Conservation (phyloP, 2,797 vertebrate genomes). For the Phrynocephalus forsythii region DNA sequence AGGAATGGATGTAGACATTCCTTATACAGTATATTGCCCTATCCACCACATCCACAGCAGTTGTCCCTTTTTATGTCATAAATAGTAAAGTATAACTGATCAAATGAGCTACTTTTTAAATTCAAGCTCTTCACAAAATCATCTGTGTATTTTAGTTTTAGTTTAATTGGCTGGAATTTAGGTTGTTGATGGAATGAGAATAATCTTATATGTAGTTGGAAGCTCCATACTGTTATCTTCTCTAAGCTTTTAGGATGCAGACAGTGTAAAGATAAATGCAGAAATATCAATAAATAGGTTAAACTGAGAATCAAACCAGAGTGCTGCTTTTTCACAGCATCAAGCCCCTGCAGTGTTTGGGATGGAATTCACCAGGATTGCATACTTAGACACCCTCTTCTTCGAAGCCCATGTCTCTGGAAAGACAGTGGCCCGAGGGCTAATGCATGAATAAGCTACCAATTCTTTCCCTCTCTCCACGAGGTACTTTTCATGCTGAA, state of each 20-base stretch:
- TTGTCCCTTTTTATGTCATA: neutral
- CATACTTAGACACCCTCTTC: constrained; percentile 67
- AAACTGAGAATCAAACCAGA: constrained; percentile 9
- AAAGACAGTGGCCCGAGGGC: constrained; percentile 54
- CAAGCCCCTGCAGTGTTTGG: constrained; percentile 65
- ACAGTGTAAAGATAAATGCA: neutral
- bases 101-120: neutral
- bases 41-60: no score
- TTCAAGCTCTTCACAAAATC: neutral
- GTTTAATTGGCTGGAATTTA: neutral
- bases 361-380: constrained; percentile 57
- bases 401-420: constrained; percentile 51
- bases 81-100: neutral
- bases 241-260: neutral
- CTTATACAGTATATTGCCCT: neutral
- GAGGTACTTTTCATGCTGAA: neutral
- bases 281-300: neutral
- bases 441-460: constrained; percentile 68
- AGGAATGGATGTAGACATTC: neutral
- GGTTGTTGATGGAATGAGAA: neutral
- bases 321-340: constrained; percentile 37
- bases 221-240: neutral
- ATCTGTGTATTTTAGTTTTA: neutral
- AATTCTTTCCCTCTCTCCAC: neutral
- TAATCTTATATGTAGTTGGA: neutral